Base-by-base conservation (phyloP, 2,113 vertebrate genomes). In the Rhinolophus sinicus region DNA sequence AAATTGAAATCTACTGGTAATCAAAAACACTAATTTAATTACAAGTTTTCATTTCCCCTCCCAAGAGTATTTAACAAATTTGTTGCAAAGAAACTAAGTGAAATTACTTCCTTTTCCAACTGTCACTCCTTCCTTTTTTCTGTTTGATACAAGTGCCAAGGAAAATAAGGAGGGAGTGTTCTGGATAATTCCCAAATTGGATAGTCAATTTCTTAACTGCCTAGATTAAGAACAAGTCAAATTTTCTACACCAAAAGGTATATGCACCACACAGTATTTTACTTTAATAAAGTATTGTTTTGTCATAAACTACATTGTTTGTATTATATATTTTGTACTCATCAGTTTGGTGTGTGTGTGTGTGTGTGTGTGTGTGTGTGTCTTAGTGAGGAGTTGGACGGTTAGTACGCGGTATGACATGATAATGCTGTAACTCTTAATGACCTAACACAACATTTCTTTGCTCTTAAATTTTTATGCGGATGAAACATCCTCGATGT, bases 21-120 rank as follows among this genome's bases (percentile, higher is more conserved):
- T 97, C 50, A 86, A 93, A 97, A 95, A 60, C 35, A 84, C 16
- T 97, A 87, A 97, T 89, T 94, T 92, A 94, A 94, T 93, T 75
- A 89, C 11, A 89, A 78, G 69, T 95, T 93, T 96, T 78, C 65
- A 67, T 91, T 96, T 94, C 21, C 50, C 10, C 52, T 93, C 78
- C 24, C 35, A 94, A 86, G 14, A 95, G 80, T 84, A 82, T 91
- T 96, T 95, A 95, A 94, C 50, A 89, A 80, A 90, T 93, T 84
- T 89, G 3, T 22, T 35, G 6, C 22, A 93, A 94, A 89, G 62
- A 92, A 94, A 54, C 58, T 44, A 86, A 91, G 47, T 35, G 16
- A 44, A 67, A 50, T 91, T 77, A 30, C 80, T 88, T 82, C 30
- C 33, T 77, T 92, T 33, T n/a, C 12, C 35, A 16, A 72, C 7